phyloP scores from a whole-genome alignment of 2,113 vertebrate genomes.

The Chaetodon auriga region DNA sequence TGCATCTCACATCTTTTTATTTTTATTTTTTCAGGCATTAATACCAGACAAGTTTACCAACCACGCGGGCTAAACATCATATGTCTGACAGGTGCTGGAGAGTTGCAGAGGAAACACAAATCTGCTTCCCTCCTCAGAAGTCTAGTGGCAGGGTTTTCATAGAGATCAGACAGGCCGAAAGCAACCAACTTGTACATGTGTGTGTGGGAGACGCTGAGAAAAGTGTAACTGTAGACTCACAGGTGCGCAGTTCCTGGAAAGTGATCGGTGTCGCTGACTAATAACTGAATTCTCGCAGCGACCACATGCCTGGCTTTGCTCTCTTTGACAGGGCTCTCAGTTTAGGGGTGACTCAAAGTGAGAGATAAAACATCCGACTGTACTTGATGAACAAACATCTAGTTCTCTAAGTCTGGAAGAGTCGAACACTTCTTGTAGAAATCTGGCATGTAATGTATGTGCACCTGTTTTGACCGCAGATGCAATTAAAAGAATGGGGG shows the following conservation, averaged over 20 bases:
- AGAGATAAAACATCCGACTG: constrained; percentile 38
- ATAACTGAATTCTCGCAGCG: constrained; percentile 62
- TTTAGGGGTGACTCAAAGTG: constrained; percentile 27
- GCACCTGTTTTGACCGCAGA: neutral
- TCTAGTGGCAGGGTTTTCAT: constrained; percentile 28
- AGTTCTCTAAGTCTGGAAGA: neutral
- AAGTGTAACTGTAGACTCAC: constrained; percentile 38
- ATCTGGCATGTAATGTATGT: neutral
- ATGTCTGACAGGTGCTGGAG: neutral
- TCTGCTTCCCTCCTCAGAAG: constrained; percentile 13
- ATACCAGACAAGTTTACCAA: neutral
- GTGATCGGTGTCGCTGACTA: constrained; percentile 69
- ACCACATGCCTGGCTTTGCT: constrained; percentile 54
- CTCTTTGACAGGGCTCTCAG: constrained; percentile 25
- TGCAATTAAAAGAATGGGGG: neutral
- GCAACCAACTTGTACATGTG: neutral
- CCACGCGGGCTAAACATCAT: neutral
- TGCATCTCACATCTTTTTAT: neutral
- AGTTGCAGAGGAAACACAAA: constrained; percentile 15
- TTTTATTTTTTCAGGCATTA: neutral
- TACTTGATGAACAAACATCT: constrained; percentile 21
- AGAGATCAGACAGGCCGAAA: constrained; percentile 9
- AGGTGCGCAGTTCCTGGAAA: constrained; percentile 83
- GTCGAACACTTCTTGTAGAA: neutral
- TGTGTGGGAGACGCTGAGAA: constrained; percentile 12